Percentiles rank a stretch among this genome's conserved stretches.
These are phyloP conservation scores for Platycercus adscitus DNA, from an alignment of 2,113 vertebrate genomes.

Conservation along the genomic window DNA sequence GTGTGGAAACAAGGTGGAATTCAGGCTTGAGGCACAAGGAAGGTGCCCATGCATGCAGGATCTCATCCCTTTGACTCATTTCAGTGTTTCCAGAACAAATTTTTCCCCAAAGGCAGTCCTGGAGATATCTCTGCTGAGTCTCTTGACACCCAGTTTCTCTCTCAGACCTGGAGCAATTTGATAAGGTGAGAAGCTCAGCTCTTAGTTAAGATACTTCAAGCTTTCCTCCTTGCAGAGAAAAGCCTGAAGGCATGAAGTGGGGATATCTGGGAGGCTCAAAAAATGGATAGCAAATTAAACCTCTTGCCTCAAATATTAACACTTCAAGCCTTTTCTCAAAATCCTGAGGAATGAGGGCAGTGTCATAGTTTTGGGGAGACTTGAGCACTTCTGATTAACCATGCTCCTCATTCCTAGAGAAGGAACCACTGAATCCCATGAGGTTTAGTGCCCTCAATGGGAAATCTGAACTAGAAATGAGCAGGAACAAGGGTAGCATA, in stretches of 20 bases:
- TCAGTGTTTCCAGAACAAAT: neutral
- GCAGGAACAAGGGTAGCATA: neutral
- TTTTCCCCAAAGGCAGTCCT: constrained; percentile 16
- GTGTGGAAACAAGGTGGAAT: neutral
- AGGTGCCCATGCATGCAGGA: neutral
- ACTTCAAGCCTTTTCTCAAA: neutral
- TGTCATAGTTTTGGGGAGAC: constrained; percentile 3
- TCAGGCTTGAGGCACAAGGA: neutral
- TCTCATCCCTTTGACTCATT: neutral
- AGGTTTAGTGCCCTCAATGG: neutral
- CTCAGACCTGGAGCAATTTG: constrained; percentile 43
- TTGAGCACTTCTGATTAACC: neutral
- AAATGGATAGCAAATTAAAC: constrained; percentile 28
- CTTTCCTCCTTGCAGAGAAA: constrained; percentile 35
- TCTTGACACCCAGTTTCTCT: neutral
- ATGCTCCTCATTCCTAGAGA: neutral
- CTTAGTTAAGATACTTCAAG: constrained; percentile 2
- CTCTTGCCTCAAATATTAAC: constrained; percentile 30
- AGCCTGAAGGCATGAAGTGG: constrained; percentile 56
- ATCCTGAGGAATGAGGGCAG: neutral
- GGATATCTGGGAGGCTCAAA: constrained; percentile 38
- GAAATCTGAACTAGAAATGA: constrained; percentile 24
- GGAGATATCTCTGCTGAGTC: neutral
- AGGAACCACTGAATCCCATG: neutral
- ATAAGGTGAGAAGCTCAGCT: constrained; percentile 50